Percentiles rank a stretch among this genome's conserved stretches.
phyloP scores from a whole-genome alignment of 2,888 invertebrate species.

The Cenopis cana region DNA sequence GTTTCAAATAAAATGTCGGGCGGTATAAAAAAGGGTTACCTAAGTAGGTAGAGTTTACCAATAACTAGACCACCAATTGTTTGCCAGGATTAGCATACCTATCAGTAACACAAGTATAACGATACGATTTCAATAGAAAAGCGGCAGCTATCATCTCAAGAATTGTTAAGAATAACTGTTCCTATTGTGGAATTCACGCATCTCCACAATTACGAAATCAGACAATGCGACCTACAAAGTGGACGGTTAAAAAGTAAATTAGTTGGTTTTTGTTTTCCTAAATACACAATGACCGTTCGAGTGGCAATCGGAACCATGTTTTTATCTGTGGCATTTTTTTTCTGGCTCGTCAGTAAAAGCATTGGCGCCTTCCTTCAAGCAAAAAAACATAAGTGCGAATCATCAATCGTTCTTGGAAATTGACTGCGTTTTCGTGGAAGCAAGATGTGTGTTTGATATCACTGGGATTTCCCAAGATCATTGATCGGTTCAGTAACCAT shows the following conservation, averaged over 20 bases:
- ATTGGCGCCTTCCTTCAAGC: constrained; percentile 77
- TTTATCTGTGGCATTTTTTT: constrained; percentile 67
- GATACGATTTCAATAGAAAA: background rate
- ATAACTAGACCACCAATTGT: constrained; percentile 19
- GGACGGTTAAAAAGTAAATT: constrained; percentile 53
- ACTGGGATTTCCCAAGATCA: constrained; percentile 51
- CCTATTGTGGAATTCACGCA: constrained; percentile 51
- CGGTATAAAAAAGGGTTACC: background rate
- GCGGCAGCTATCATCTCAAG: constrained; percentile 16
- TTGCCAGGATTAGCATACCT: constrained; percentile 5
- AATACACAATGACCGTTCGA: constrained; percentile 69
- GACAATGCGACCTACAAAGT: constrained; percentile 56
- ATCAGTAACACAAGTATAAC: background rate
- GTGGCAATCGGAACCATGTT: constrained; percentile 51
- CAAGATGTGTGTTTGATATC: constrained; percentile 52
- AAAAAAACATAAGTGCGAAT: constrained; percentile 76
- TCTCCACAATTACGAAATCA: constrained; percentile 53
- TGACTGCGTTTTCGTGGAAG: constrained; percentile 67
- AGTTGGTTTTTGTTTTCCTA: constrained; percentile 75
- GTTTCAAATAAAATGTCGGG: too few species aligned
- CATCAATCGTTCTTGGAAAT: constrained; percentile 68
- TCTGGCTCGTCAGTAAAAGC: constrained; percentile 72
- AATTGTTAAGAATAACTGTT: constrained; percentile 56
- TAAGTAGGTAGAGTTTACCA: constrained; percentile 1
- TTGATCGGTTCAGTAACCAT: background rate